A percentile compares a stretch with the other conserved stretches of the same genome.
Conservation (phyloP, 2,888 invertebrate species). For the Epistrophella euchroma region DNA sequence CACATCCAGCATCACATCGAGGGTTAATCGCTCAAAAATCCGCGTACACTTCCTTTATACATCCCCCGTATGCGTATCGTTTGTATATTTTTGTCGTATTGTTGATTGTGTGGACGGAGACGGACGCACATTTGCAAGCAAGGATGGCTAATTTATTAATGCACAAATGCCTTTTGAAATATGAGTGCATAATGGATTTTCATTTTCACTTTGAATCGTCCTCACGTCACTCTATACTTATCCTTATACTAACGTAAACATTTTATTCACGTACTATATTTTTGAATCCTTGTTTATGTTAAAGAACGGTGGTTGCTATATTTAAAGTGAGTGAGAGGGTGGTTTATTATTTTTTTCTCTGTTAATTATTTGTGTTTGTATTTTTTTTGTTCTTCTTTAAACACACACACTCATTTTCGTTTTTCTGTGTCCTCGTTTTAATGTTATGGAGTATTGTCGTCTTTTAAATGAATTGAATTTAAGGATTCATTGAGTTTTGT, state of each 20-base stretch:
- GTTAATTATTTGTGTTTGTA: conserved; percentile 71
- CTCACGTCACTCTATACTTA: conserved; percentile 26
- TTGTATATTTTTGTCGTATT: not conserved
- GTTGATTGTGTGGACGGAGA: not conserved
- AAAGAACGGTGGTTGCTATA: not conserved
- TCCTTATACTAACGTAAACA: not conserved
- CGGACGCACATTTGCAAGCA: conserved; percentile 30
- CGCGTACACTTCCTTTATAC: conserved; percentile 56
- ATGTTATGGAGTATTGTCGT: conserved; percentile 13
- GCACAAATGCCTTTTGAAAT: conserved; percentile 69
- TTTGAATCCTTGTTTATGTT: conserved; percentile 14
- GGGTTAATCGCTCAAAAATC: conserved; percentile 74
- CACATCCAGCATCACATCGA: conserved; percentile 35
- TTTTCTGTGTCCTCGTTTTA: conserved; percentile 13
- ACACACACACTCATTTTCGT: not conserved
- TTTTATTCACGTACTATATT: not conserved
- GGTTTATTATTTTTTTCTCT: conserved; percentile 32
- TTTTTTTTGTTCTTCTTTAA: not conserved
- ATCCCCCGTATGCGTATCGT: conserved; percentile 14
- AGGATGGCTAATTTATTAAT: conserved; percentile 71
- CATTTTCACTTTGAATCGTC: conserved; percentile 53
- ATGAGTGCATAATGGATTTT: conserved; percentile 67
- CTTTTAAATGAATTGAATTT: conserved; percentile 66
- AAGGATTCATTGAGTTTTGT: conserved; percentile 71
- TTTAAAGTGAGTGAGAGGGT: conserved; percentile 26